These are phyloP conservation scores for Psettodes erumei DNA, from an alignment of 2,113 vertebrate genomes.

Conservation along the genomic window DNA sequence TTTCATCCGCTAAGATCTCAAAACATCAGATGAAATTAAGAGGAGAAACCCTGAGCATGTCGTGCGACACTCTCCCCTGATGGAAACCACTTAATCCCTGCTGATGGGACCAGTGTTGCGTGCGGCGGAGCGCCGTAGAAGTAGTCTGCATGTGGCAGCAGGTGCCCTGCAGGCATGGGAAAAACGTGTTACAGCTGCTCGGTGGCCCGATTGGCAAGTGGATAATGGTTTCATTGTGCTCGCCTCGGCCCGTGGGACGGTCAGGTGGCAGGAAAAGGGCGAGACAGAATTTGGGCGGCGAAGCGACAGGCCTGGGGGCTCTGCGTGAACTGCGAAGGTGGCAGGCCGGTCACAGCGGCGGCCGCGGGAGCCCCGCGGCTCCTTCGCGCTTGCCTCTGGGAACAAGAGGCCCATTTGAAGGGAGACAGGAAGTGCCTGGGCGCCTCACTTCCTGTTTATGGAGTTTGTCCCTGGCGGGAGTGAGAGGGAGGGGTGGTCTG, in stretches of 20 bases:
- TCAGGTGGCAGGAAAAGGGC: slow-evolving; percentile 61
- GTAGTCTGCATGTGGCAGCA: slow-evolving; percentile 42
- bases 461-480: slow-evolving; percentile 57
- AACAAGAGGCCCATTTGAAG: slow-evolving; percentile 68
- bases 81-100: not conserved
- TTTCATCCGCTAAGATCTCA: not conserved
- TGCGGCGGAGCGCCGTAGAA: not conserved
- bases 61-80: not conserved
- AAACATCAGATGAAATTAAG: not conserved
- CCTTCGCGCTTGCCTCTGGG: slow-evolving; percentile 38
- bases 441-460: slow-evolving; percentile 78
- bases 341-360: slow-evolving; percentile 8
- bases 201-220: slow-evolving; percentile 59
- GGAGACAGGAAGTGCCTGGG: slow-evolving; percentile 72
- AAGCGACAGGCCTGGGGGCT: slow-evolving; percentile 31
- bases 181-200: slow-evolving; percentile 42
- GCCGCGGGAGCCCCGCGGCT: slow-evolving; percentile 6
- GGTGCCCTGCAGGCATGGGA: slow-evolving; percentile 42
- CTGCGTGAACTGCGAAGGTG: slow-evolving; percentile 36
- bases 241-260: slow-evolving; percentile 15
- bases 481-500: slow-evolving; percentile 44
- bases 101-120: not conserved
- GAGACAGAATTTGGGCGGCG: slow-evolving; percentile 33
- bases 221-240: slow-evolving; percentile 56
- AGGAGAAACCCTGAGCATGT: not conserved